Base-by-base conservation (phyloP, 2,113 vertebrate genomes). In the Sinocyclocheilus rhinocerous region DNA sequence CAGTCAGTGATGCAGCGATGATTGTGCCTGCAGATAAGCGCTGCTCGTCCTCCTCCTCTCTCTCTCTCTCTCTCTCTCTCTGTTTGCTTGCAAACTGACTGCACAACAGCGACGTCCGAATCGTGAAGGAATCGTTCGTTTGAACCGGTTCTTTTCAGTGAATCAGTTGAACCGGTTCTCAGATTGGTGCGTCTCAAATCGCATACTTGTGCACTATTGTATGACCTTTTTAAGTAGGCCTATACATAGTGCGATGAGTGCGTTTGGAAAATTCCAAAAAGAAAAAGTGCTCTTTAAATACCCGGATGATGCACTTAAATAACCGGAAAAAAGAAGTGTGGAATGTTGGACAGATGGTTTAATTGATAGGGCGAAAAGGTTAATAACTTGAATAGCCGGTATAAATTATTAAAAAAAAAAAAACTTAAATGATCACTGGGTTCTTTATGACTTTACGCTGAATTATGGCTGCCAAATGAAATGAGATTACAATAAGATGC, bases 11-110 rank as follows among this genome's bases (percentile, higher is more conserved):
- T 83, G 83, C 50, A 22, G 18, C 15, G 20, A n/a, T 33, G 77
- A 87, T 55, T 18, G 83, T 26, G 65, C 24, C 76, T 36, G 45
- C 77, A 57, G 36, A 76, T 84, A 50, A 82, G 59, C 50, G 24
- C 45, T 1, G 20, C 50, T 36, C 7, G 29, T 36, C 29, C n/a
- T 16, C 24, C 50, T 48, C 24, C 65, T 61, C 59, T 59, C 45
- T 65, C 65, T 12, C 55, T 75, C 65, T 61, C 59, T 59, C 45
- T 65, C 65, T 12, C 55, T 75, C 76, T 48, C 45, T 67, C 80
- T 55, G 33, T 20, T 11, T 42, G 33, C 33, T 11, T 42, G 33
- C 55, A 36, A 10, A 15, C 52, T n/a, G 77, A 59, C 33, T 39
- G 77, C 39, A 61, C 39, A 7, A 39, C 39, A 42, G 42, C 42